These are phyloP conservation scores for Mobula hypostoma DNA, from an alignment of 2,113 vertebrate species.

Conservation along the genomic window DNA sequence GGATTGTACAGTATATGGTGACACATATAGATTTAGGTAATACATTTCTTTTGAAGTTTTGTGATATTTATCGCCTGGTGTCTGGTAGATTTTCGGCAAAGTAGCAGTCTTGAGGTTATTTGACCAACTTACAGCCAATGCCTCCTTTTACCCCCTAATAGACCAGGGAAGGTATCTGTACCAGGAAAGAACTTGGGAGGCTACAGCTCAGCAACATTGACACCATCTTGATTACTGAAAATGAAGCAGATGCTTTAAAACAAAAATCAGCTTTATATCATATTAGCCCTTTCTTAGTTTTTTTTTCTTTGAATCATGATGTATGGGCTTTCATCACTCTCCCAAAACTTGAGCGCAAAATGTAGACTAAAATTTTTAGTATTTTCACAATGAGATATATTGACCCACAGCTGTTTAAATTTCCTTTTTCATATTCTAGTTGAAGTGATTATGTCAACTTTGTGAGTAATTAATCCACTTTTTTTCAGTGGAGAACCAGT, in stretches of 20 bases:
- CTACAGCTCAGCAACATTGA: neutral
- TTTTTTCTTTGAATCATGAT: no score
- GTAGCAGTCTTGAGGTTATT: neutral
- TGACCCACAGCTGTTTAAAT: neutral
- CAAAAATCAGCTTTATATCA: no score
- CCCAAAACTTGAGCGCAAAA: no score
- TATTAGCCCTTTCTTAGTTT: no score
- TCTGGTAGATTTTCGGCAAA: neutral
- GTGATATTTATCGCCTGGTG: neutral
- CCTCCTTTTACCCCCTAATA: neutral
- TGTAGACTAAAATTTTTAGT: no score
- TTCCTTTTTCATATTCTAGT: neutral
- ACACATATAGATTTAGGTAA: no score
- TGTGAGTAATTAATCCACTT: neutral
- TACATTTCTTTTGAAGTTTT: no score
- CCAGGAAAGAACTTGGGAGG: neutral
- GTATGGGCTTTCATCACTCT: no score
- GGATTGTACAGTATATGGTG: no score
- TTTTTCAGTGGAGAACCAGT: neutral
- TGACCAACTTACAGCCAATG: neutral
- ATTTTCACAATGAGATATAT: no score
- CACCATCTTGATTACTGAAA: neutral
- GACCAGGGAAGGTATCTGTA: neutral
- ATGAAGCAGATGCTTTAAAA: no score
- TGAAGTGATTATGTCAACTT: neutral